Percentiles rank a stretch among this genome's conserved stretches.
These are phyloP conservation scores for Oryctes rhinoceros DNA, from an alignment of 1,140 invertebrate species.

Conservation along the genomic window DNA sequence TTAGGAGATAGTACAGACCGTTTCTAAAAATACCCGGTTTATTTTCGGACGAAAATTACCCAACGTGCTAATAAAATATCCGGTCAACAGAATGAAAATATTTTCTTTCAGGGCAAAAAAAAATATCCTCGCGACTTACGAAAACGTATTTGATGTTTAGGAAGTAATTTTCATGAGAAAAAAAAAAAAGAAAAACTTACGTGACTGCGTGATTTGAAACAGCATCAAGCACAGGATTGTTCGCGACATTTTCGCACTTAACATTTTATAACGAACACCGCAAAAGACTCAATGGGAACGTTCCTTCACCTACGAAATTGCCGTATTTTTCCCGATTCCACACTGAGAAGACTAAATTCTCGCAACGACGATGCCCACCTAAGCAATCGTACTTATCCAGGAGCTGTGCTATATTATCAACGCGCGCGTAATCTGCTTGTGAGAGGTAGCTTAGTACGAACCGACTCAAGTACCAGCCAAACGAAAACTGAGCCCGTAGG, in stretches of 20 bases:
- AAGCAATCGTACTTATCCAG: not conserved
- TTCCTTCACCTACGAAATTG: not conserved
- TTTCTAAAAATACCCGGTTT: constrained; percentile 11
- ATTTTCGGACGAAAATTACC: not conserved
- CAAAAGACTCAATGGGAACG: not conserved
- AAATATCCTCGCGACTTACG: not conserved
- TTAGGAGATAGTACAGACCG: not conserved
- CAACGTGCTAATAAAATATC: not conserved
- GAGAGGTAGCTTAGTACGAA: not conserved
- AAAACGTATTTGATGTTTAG: not conserved
- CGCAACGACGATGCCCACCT: not conserved
- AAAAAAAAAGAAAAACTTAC: constrained; percentile 21
- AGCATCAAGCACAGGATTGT: not conserved
- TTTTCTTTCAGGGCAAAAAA: not conserved
- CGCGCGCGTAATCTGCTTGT: not conserved
- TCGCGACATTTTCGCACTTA: not conserved
- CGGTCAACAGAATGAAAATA: not conserved
- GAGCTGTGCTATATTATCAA: not conserved
- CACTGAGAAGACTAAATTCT: not conserved
- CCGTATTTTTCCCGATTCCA: not conserved
- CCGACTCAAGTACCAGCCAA: not conserved
- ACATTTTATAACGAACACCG: not conserved
- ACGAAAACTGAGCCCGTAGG: not conserved
- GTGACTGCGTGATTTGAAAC: not conserved
- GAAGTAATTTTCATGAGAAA: not conserved